Percentiles rank a stretch among this genome's conserved stretches.
Conservation (phyloP, 2,113 vertebrate species). For the Rousettus leschenaultii region DNA sequence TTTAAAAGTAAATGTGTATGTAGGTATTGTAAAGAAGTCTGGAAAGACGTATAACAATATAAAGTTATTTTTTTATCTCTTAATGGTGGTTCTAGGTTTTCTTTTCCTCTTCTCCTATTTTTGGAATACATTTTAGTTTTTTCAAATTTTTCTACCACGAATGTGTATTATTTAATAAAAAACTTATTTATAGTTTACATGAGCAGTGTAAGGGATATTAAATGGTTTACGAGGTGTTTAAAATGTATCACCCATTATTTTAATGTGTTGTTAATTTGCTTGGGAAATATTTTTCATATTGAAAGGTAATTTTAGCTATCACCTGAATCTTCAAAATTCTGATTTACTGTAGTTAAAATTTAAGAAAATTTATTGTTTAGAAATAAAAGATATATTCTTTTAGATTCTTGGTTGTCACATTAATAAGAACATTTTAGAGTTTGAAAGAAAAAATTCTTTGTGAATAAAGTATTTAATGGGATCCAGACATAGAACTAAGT, state of each 20-base stretch:
- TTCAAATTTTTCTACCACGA: neutral
- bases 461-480: neutral
- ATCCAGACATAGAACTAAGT: neutral
- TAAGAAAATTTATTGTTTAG: neutral
- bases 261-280: neutral
- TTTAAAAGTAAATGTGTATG: neutral
- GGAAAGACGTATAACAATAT: neutral
- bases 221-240: neutral
- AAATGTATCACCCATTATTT: neutral
- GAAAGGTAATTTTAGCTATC: neutral
- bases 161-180: neutral
- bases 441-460: neutral
- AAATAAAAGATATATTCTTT: slow-evolving; percentile 6
- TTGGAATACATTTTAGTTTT: neutral
- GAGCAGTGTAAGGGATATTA: neutral
- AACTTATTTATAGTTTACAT: neutral
- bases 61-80: neutral
- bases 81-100: neutral
- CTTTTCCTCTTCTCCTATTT: neutral
- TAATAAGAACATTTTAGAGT: neutral
- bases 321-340: neutral
- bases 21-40: neutral
- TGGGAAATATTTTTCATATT: neutral
- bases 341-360: neutral
- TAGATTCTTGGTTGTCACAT: neutral